Evolutionary conservation across 2,888 invertebrate genomes (phyloP), one percentile per base, ranked within the genome.

Genomic region (Lamellibrachia satsuma): DNA sequence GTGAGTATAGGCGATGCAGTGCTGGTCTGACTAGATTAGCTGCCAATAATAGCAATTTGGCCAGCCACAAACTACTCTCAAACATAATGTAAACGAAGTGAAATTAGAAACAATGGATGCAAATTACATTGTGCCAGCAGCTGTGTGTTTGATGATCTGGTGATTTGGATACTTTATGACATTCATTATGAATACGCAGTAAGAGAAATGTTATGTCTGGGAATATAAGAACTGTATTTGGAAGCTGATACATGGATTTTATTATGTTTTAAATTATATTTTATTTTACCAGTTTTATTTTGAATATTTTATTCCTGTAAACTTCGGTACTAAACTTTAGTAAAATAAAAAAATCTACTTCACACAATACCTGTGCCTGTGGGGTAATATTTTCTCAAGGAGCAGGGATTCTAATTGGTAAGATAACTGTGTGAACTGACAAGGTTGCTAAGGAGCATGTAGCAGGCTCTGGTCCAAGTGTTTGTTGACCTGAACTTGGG

Each of bases 31-130:
- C 75, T 75, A 75, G 75, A 75, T 75, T 75, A 75, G 2, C 75
- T 6, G 75, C 75, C n/a, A 22, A 75, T 75, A 75, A 75, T 6
- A 75, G n/a, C 75, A 75, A 22, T 75, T 75, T 75, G 75, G 75
- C 75, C 2, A n/a, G 75, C 57, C 57, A 57, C 57, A 8, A 57
- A 57, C 22, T 22, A n/a, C 75, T 75, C 22, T 75, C 75, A 22
- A 75, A 75, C 75, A 75, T 75, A 3, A 15, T 22, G 75, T 75
- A 2, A 0, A 75, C 22, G 15, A 75, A 75, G 75, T 75, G 75
- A 75, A 75, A 75, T 75, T 6, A 75, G 75, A 75, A 75, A 75
- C 75, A 75, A 75, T 75, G 75, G 75, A 75, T 75, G 75, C 75
- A 22, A 15, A 75, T 75, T 75, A 22, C 22, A 22, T n/a, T 11